Conservation (phyloP, 2,888 invertebrate species). For the Ectemnius cavifrons region DNA sequence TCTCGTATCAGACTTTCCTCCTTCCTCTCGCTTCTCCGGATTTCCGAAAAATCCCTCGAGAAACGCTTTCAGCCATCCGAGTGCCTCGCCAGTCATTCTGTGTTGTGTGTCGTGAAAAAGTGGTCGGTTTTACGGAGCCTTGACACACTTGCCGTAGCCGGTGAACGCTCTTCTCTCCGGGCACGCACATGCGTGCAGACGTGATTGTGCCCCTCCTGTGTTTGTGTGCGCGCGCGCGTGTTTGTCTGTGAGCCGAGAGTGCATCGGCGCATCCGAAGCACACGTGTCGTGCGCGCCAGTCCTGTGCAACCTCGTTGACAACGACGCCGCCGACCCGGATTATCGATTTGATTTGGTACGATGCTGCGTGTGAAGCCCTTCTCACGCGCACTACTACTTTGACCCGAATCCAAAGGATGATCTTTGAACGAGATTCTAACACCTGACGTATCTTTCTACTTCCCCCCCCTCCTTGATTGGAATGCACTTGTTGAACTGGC, state of each 20-base stretch:
- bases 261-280: slow-evolving; percentile 15
- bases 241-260: slow-evolving; percentile 26
- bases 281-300: no score
- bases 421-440: no score
- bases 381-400: no score
- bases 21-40: no score
- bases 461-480: background rate
- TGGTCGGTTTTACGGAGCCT: background rate
- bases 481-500: no score
- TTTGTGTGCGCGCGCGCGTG: slow-evolving; percentile 11
- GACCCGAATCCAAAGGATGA: no score
- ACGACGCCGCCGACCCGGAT: no score
- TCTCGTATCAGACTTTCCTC: background rate
- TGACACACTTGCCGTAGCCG: background rate
- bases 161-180: background rate
- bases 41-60: no score
- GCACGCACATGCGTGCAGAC: background rate
- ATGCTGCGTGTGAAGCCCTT: no score
- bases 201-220: background rate
- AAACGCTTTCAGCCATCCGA: background rate
- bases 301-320: no score
- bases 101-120: background rate
- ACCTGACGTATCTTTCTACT: background rate
- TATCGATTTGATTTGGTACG: no score
- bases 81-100: background rate